Conservation (phyloP, 1,140 invertebrate species). For the Calosoma granatense region DNA sequence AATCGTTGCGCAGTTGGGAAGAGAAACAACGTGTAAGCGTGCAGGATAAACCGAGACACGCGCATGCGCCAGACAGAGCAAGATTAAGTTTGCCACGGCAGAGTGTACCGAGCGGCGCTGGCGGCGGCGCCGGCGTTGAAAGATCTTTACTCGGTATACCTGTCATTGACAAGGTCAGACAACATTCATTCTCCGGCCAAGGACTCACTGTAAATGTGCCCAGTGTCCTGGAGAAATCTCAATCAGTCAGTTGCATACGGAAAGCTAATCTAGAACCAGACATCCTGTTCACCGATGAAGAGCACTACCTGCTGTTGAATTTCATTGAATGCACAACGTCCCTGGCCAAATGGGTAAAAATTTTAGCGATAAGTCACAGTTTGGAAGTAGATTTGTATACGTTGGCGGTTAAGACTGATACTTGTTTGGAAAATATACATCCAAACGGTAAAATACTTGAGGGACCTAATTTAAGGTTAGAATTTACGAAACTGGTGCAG, state of each 20-base stretch:
- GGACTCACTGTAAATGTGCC: constrained; percentile 19
- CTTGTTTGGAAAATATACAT: constrained; percentile 69
- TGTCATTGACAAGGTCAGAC: constrained; percentile 29
- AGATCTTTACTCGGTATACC: constrained; percentile 30
- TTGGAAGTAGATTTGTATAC: constrained; percentile 51
- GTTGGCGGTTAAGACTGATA: constrained; percentile 59
- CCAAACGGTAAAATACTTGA: constrained; percentile 67
- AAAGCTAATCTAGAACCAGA: constrained; percentile 31
- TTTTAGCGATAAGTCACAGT: constrained; percentile 37
- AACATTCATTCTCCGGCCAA: constrained; percentile 32
- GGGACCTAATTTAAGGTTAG: constrained; percentile 50
- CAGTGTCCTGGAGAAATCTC: constrained; percentile 18
- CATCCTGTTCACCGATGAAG: constrained; percentile 57
- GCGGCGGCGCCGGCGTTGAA: too few relatives aligned
- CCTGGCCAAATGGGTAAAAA: constrained; percentile 73
- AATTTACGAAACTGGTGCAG: constrained; percentile 46
- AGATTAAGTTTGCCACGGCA: constrained; percentile 29
- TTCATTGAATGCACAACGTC: constrained; percentile 74
- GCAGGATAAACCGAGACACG: constrained; percentile 26
- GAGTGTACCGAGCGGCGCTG: constrained; percentile 30
- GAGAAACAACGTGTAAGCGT: constrained; percentile 74
- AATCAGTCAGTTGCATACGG: constrained; percentile 26
- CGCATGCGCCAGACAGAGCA: constrained; percentile 28
- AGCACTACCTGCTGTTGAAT: constrained; percentile 58
- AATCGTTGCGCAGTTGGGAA: constrained; percentile 83